Conservation (phyloP, 2,113 vertebrate species). For the Oxyura jamaicensis region DNA sequence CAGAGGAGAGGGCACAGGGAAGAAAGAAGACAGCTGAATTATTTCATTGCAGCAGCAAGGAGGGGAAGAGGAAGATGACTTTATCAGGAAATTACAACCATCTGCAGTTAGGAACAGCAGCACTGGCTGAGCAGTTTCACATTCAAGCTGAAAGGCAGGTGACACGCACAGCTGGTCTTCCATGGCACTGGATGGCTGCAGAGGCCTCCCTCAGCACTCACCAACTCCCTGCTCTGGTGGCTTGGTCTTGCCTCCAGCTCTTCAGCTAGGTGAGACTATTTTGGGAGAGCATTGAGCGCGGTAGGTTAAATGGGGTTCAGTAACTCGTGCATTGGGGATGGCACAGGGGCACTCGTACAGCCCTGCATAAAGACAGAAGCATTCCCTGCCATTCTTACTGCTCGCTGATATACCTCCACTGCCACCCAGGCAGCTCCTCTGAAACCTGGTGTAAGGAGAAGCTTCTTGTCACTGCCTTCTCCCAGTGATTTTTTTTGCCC, state of each 20-base stretch:
- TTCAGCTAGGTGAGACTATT: neutral
- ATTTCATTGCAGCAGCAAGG: neutral
- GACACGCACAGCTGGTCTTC: accelerated
- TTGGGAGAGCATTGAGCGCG: neutral
- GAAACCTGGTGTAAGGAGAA: neutral
- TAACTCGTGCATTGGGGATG: neutral
- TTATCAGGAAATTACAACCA: conserved; percentile 12
- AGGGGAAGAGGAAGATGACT: neutral
- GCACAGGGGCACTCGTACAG: accelerated
- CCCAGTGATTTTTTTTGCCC: neutral
- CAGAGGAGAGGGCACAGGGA: neutral
- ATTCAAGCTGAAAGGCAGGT: neutral
- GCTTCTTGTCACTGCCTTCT: accelerated
- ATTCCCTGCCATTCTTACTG: neutral
- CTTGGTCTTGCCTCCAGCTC: neutral
- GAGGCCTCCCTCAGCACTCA: neutral
- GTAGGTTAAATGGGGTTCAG: neutral
- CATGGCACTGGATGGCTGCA: accelerated
- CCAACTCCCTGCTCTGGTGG: neutral
- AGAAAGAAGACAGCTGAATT: neutral
- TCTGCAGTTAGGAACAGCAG: neutral
- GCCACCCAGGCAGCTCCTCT: accelerated
- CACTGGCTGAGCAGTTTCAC: accelerated
- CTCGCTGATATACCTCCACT: neutral
- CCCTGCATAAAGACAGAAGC: neutral